These are phyloP conservation scores for Brenthis hecate DNA, from an alignment of 2,888 invertebrate genomes.

Conservation along the genomic window DNA sequence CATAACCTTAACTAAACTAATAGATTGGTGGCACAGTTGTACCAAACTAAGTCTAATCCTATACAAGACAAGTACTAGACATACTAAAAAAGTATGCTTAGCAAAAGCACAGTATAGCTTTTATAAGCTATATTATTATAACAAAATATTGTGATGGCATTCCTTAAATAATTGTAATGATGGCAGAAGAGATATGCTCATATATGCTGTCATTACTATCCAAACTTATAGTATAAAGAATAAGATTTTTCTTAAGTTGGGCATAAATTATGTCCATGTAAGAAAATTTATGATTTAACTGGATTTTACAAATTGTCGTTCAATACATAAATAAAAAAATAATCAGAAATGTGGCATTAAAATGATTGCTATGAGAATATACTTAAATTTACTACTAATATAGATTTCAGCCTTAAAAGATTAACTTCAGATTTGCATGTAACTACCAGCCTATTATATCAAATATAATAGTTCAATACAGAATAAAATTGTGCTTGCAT, in stretches of 20 bases:
- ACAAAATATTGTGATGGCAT: constrained; percentile 52
- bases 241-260: background rate
- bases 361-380: constrained; percentile 17
- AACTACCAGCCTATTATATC: constrained; percentile 44
- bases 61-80: constrained; percentile 34
- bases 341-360: constrained; percentile 3
- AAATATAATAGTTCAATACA: constrained; percentile 32
- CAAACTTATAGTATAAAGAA: constrained; percentile 10
- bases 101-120: constrained; percentile 32
- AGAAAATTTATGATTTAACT: background rate
- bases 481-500: constrained; percentile 35
- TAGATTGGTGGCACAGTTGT: constrained; percentile 38
- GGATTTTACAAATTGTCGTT: constrained; percentile 5
- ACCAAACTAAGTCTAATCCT: constrained; percentile 38
- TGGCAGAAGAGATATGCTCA: constrained; percentile 11
- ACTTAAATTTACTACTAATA: constrained; percentile 13
- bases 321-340: constrained; percentile 3
- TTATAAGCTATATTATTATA: no score
- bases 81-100: constrained; percentile 27
- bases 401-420: constrained; percentile 30
- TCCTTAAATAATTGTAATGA: constrained; percentile 18
- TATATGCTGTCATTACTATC: constrained; percentile 1
- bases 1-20: constrained; percentile 58
- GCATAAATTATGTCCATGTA: background rate
- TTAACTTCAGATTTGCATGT: constrained; percentile 24